phyloP scores from a whole-genome alignment of 2,888 invertebrate species.

The Drosophila antonietae region DNA sequence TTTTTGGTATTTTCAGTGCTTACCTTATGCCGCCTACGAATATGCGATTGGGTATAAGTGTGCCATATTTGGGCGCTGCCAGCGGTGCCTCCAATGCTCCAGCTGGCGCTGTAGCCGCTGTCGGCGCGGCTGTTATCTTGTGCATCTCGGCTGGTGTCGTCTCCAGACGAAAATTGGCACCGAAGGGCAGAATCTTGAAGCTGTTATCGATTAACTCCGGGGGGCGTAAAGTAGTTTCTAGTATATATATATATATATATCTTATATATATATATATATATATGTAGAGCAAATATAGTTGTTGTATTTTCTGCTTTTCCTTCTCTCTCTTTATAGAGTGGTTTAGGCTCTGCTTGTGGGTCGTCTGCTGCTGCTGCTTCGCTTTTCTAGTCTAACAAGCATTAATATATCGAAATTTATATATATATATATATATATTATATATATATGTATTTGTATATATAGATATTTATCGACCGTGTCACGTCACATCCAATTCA shows the following conservation, averaged over 20 bases:
- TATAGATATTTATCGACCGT: constrained; percentile 12
- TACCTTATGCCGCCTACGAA: constrained; percentile 97
- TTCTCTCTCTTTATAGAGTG: not conserved
- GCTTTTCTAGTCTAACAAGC: constrained; percentile 25
- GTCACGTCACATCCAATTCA: constrained; percentile 23
- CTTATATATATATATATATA: constrained; percentile 4
- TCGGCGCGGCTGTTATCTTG: constrained; percentile 82
- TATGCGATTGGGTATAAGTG: constrained; percentile 96
- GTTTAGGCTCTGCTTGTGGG: constrained; percentile 14
- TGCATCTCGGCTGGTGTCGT: constrained; percentile 82
- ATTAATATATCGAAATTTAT: constrained; percentile 21
- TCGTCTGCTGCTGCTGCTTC: not conserved
- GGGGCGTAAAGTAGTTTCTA: constrained; percentile 10
- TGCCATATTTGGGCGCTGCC: constrained; percentile 88
- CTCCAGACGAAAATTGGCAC: constrained; percentile 82
- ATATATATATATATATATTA: constrained; percentile 6
- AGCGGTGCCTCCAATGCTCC: constrained; percentile 84
- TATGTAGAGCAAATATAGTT: not conserved
- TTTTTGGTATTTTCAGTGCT: constrained; percentile 17
- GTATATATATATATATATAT: constrained; percentile 4
- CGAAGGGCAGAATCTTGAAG: constrained; percentile 82
- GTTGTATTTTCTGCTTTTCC: not conserved
- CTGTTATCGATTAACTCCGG: constrained; percentile 50
- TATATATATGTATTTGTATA: not conserved
- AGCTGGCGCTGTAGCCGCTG: constrained; percentile 80